Evolutionary conservation across 2,113 vertebrate genomes (phyloP).

Genomic region (Coptodon bakossiorum): DNA sequence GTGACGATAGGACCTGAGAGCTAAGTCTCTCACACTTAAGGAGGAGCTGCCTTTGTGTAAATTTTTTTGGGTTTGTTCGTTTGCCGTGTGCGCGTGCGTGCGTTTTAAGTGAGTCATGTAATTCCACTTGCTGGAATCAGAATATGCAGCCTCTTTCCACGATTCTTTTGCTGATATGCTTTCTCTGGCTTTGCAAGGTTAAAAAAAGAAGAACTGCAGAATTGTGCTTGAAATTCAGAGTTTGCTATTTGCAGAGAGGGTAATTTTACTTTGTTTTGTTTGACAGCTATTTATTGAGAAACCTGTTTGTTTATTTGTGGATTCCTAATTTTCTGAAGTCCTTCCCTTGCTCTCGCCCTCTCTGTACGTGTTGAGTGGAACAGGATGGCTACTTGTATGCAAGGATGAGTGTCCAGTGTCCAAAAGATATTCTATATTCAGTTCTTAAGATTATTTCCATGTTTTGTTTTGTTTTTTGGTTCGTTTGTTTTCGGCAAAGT

Average conservation of each 20-base stretch:
- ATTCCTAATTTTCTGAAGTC: conserved; percentile 55
- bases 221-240: conserved; percentile 50
- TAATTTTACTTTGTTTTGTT: conserved; percentile 47
- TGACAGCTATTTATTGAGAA: conserved; percentile 56
- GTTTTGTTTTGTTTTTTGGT: background rate
- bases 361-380: background rate
- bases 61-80: background rate
- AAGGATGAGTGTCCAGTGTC: conserved; percentile 37
- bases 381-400: conserved; percentile 32
- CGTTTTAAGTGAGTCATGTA: conserved; percentile 9
- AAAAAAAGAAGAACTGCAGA: conserved; percentile 37
- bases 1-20: conserved; percentile 40
- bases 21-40: conserved; percentile 22
- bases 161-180: conserved; percentile 20
- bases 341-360: conserved; percentile 17
- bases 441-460: conserved; percentile 62
- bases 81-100: background rate
- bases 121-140: conserved; percentile 39
- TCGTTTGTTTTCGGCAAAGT: conserved; percentile 25
- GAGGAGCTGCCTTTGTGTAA: conserved; percentile 45
- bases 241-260: conserved; percentile 58
- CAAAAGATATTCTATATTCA: conserved; percentile 48
- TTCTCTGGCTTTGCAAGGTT: conserved; percentile 25
- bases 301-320: conserved; percentile 18
- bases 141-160: conserved; percentile 66